Percentiles rank a stretch among this genome's conserved stretches.
phyloP scores from a whole-genome alignment of 2,797 vertebrate genomes.

The Smutsia gigantea region DNA sequence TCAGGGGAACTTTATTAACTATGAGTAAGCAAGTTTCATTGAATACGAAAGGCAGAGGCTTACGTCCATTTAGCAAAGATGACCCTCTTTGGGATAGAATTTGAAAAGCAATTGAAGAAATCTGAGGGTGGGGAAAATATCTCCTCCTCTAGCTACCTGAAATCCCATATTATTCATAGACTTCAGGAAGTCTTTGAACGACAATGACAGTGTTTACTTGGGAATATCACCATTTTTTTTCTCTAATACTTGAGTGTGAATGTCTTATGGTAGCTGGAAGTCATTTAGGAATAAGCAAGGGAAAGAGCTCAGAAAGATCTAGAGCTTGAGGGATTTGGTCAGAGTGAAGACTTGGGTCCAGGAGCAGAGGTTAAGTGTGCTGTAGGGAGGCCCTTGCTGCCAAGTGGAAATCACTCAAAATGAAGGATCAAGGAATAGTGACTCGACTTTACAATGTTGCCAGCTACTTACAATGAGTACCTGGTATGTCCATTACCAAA shows the following conservation, averaged over 20 bases:
- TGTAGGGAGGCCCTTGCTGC: not conserved
- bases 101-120: slow-evolving; percentile 10
- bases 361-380: not conserved
- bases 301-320: not conserved
- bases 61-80: not conserved
- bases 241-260: not conserved
- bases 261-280: not conserved
- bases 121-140: not conserved
- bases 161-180: not conserved
- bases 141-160: not conserved
- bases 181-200: not conserved
- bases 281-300: not conserved
- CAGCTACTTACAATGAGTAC: not conserved
- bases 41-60: slow-evolving; percentile 33
- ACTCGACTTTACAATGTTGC: not conserved
- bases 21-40: slow-evolving; percentile 69
- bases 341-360: not conserved
- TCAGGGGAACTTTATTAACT: slow-evolving; percentile 21
- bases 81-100: not conserved
- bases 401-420: not conserved
- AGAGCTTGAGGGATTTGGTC: not conserved
- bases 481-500: not conserved
- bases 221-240: not conserved
- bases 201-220: not conserved
- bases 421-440: not conserved